Evolutionary conservation across 1,140 invertebrate species (phyloP).

Genomic region (Choristoneura fumiferana): DNA sequence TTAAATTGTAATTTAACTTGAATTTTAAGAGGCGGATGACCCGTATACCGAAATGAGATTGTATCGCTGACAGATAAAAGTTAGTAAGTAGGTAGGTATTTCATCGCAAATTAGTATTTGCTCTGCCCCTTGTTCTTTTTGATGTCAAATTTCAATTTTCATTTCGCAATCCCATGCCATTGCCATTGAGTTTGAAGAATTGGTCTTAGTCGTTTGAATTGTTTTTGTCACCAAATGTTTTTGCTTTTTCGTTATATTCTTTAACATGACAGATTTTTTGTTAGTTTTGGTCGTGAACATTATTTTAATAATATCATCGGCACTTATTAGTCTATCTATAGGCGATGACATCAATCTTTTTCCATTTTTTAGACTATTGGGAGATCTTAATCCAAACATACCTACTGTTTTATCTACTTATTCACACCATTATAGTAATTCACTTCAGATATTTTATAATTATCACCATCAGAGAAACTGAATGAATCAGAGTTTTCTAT

Average conservation of each 20-base stretch:
- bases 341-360: no score
- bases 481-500: background rate
- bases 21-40: background rate
- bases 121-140: background rate
- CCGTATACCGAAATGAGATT: background rate
- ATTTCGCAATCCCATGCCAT: background rate
- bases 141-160: conserved; percentile 1
- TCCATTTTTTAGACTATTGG: no score
- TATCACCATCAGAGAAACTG: conserved; percentile 1
- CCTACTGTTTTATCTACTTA: background rate
- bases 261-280: no score
- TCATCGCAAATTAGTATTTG: background rate
- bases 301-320: no score
- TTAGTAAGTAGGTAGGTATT: background rate
- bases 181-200: no score
- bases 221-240: background rate
- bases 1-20: conserved; percentile 4
- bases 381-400: no score
- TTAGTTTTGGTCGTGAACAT: no score
- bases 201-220: background rate
- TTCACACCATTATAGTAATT: background rate
- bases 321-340: no score
- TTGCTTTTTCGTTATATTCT: no score
- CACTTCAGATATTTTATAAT: background rate
- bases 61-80: conserved; percentile 11